Base-by-base conservation (phyloP, 2,113 vertebrate species). In the Neodontobutis hainanensis region DNA sequence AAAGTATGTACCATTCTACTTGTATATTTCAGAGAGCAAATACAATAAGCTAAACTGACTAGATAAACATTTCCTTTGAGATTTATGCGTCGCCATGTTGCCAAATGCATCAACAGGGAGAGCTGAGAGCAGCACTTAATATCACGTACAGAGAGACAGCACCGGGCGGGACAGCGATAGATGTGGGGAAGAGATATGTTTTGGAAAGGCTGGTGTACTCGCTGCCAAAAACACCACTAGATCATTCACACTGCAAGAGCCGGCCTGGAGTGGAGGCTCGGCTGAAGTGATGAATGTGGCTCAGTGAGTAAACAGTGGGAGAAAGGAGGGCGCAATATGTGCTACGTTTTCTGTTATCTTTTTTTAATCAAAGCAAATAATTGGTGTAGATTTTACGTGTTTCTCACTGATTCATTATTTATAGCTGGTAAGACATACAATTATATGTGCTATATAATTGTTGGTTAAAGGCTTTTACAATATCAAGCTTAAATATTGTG, bases 61-160 rank as follows among this genome's bases (percentile, higher is more conserved):
- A 83, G 68, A 83, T 87, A 85, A 86, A 81, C 76, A 79, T 75
- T 85, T 84, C 72, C 69, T 80, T 64, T 65, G 65, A 74, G 80
- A 81, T 70, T 64, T 56, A 83, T 83, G 68, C 66, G 65, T 65
- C 77, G 68, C 67, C 63, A 43, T 4, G 4, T 51, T 83, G 78
- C 87, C 80, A 88, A 86, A 81, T 65, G 53, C 73, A 68, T 80
- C 70, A 78, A 81, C 63, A 78, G 67, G 67, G 80, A 81, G 78
- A 59, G 63, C 45, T 15, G 69, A 80, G 55, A 82, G 71, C 38
- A 51, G 65, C 68, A 80, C 78, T 83, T 82, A 72, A 81, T 83
- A 80, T 83, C 46, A 34, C 51, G 4, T 45, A 68, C 50, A 66
- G 19, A 32, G 68, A 32, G 47, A 55, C 32, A 44, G 14, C 27